These are phyloP conservation scores for Ciconia stormi DNA, from an alignment of 2,113 vertebrate species.

Conservation along the genomic window DNA sequence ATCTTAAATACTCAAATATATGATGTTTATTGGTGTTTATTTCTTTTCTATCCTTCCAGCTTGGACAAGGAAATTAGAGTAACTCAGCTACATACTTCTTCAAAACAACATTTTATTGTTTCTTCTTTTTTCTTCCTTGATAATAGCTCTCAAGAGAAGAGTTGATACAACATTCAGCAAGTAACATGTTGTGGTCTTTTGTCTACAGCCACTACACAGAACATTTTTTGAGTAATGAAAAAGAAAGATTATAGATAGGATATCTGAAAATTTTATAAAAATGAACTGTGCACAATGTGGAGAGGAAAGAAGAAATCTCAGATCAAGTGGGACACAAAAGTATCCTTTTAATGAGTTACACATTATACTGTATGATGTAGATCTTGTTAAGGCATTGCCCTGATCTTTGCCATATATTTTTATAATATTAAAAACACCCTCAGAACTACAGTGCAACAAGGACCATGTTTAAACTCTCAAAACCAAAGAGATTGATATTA, in stretches of 20 bases:
- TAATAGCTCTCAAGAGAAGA: not conserved
- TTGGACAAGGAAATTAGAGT: not conserved
- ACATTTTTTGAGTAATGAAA: not conserved
- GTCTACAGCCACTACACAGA: not conserved
- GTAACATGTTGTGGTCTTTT: not conserved
- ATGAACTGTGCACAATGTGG: not conserved
- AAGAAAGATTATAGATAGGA: not conserved
- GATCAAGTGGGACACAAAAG: not conserved
- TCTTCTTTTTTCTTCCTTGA: not conserved
- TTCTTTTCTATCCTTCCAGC: not conserved
- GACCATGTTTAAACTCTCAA: not conserved
- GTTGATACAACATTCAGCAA: not conserved
- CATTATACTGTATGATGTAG: not conserved
- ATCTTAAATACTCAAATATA: not conserved
- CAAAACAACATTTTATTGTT: not conserved
- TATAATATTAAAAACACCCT: not conserved
- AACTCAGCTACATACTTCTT: not conserved
- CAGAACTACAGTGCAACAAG: not conserved
- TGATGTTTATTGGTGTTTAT: not conserved
- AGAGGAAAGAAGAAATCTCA: not conserved
- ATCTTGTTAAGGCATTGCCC: not conserved
- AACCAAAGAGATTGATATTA: fast-evolving
- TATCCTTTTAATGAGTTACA: not conserved
- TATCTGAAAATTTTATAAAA: not conserved
- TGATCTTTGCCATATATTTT: not conserved